Percentiles rank a stretch among this genome's conserved stretches.
These are phyloP conservation scores for Microhierax caerulescens DNA, from an alignment of 2,797 vertebrate species.

Conservation along the genomic window DNA sequence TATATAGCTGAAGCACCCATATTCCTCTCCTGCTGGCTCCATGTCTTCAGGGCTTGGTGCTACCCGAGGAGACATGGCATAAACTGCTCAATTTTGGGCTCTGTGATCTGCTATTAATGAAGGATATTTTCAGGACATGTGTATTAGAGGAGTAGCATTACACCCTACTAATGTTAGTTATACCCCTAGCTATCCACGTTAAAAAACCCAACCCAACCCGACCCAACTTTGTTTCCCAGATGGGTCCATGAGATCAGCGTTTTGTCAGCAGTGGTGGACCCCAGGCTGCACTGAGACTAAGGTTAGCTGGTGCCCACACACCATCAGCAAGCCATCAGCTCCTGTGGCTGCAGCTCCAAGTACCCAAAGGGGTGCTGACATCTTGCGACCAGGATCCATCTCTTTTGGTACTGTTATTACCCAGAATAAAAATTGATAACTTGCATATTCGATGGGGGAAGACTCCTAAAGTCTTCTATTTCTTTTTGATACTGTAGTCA, in stretches of 20 bases:
- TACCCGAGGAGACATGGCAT: background rate
- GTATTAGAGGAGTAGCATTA: background rate
- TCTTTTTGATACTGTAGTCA: conserved; percentile 24
- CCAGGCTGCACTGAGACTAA: background rate
- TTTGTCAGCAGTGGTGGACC: background rate
- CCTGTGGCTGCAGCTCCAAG: background rate
- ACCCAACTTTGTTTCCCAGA: background rate
- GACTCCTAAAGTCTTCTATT: background rate
- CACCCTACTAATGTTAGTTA: background rate
- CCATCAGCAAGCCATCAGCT: background rate
- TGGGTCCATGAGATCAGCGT: background rate
- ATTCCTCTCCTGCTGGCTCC: background rate
- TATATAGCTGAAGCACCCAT: background rate
- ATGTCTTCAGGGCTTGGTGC: background rate
- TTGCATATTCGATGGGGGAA: background rate
- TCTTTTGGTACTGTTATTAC: background rate
- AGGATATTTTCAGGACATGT: background rate
- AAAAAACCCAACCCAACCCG: background rate
- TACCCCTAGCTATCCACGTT: background rate
- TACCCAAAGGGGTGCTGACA: background rate
- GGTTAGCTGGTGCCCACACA: background rate
- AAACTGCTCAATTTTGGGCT: background rate
- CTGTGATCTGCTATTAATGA: background rate
- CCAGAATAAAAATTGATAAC: background rate
- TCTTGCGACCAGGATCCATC: background rate